Evolutionary conservation across 2,888 invertebrate species (phyloP).

Genomic region (Agrochola circellaris): DNA sequence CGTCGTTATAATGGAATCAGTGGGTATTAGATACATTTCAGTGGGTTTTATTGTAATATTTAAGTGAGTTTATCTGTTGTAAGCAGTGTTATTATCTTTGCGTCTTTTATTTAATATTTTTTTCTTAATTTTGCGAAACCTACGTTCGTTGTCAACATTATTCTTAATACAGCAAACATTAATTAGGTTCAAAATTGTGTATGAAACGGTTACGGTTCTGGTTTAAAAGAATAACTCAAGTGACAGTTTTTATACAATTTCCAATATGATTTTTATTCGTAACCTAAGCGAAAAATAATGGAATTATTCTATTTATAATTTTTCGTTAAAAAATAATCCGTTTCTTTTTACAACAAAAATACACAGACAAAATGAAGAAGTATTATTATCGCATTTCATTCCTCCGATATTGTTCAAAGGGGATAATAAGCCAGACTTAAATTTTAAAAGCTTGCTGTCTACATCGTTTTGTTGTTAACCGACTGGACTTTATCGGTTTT

Average conservation of each 20-base stretch:
- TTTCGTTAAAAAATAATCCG: background rate
- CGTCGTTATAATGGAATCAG: constrained; percentile 63
- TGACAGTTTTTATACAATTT: background rate
- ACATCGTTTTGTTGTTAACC: constrained; percentile 68
- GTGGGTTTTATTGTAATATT: constrained; percentile 30
- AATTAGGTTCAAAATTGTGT: background rate
- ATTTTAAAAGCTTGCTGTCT: constrained; percentile 71
- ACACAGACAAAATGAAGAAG: background rate
- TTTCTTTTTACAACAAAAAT: background rate
- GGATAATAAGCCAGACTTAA: constrained; percentile 68
- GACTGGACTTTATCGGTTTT: constrained; percentile 68
- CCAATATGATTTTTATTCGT: background rate
- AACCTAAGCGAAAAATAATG: background rate
- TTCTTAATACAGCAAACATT: background rate
- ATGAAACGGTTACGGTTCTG: background rate
- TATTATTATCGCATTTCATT: constrained; percentile 43
- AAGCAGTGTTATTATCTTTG: background rate
- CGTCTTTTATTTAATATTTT: background rate
- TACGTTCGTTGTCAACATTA: background rate
- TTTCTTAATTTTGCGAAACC: background rate
- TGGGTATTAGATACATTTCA: constrained; percentile 44
- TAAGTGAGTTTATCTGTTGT: background rate
- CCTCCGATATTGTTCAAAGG: constrained; percentile 55
- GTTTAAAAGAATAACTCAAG: background rate
- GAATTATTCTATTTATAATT: background rate